Conservation (phyloP, 1,140 invertebrate genomes). For the Heliconius nattereri region DNA sequence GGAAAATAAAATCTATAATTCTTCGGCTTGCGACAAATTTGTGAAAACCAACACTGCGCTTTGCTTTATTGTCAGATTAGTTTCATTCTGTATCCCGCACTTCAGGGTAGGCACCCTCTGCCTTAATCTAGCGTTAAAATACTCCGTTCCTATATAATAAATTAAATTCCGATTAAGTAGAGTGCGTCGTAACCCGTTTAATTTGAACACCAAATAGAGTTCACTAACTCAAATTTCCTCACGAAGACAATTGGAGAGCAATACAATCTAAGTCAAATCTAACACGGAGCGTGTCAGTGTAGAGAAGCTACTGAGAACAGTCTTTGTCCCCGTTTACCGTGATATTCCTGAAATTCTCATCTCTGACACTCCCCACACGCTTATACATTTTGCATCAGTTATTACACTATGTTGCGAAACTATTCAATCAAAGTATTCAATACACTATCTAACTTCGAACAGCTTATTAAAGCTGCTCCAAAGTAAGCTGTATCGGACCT, state of each 20-base stretch:
- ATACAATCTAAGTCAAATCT: conserved; percentile 12
- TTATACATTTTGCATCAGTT: conserved; percentile 1
- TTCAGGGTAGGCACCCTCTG: too few relatives aligned
- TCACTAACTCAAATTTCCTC: background rate
- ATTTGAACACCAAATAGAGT: background rate
- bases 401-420: conserved; percentile 17
- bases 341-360: conserved; percentile 17
- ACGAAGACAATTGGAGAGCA: background rate
- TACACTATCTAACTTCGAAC: background rate
- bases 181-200: background rate
- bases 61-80: too few relatives aligned
- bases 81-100: too few relatives aligned
- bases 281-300: background rate
- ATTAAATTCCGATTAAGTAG: background rate
- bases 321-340: conserved; percentile 19
- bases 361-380: conserved; percentile 7
- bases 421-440: conserved; percentile 27
- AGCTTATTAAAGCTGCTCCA: background rate
- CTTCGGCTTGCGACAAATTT: too few relatives aligned
- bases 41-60: too few relatives aligned
- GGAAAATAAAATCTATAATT: too few relatives aligned
- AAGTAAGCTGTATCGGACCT: background rate
- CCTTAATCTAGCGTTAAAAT: too few relatives aligned
- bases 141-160: too few relatives aligned
- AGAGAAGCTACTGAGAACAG: conserved; percentile 7